Evolutionary conservation across 2,888 invertebrate genomes (phyloP), one percentile per base, ranked within the genome.

Genomic region (Imbricaverruca yamaguchii): DNA sequence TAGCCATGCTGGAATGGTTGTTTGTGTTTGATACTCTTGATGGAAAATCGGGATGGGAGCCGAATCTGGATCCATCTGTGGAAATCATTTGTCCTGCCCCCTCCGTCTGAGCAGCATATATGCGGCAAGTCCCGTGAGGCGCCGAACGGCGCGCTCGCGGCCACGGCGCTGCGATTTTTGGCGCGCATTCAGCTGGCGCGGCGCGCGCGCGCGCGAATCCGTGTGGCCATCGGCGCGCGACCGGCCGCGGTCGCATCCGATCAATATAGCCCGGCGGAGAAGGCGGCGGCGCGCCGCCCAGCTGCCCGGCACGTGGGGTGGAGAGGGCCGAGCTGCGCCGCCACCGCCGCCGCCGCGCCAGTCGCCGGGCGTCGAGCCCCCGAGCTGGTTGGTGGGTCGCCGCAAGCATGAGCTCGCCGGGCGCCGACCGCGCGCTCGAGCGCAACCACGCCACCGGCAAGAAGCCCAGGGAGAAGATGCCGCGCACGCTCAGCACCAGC

Each of bases 401-500:
- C 23, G 77, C 8, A 18, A 81, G 81, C 80, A 82, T 39, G 83
- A 83, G 77, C 59, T 81, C 23, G 25, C 61, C 57, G 23, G 63
- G 77, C 78, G 7, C 81, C 67, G 61, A 65, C 69, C 65, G 25
- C 23, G 56, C 12, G 80, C 82, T 21, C 74, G 80, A 23, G 57
- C 80, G 39, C 39, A 39, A 39, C 39, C 39, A 39, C 39, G 25
- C 80, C 79, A 56, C 11, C 80, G 77, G n/a, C 81, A 69, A 74
- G 53, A 74, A 74, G 74, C 8, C 8, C 18, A 80, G 79, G 55
- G 82, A 82, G 80, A 83, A 83, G 81, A 74, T 92, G 83, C 92
- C 92, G 8, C 89, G 93, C 83, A 93, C 93, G 18, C 90, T 92
- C 83, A 93, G 93, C 87, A 94, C 94, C 83, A 93, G 93, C 85